Percentiles rank a stretch among this genome's conserved stretches.
Evolutionary conservation across 2,113 vertebrate genomes (phyloP).

Genomic region (Psilopsiagon aymara): DNA sequence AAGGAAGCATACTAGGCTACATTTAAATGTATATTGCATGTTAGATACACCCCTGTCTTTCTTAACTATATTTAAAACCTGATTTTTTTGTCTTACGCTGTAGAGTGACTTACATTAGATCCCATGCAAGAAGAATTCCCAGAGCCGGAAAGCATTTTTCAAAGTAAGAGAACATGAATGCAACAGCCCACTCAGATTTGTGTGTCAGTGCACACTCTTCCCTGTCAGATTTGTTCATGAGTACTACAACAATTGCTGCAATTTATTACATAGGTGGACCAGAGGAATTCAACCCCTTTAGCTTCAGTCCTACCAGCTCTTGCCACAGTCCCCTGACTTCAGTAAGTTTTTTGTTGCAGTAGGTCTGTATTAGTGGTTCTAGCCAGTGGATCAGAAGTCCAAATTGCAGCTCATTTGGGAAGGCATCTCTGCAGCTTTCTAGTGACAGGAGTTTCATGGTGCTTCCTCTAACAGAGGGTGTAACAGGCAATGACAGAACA

Average conservation of each 20-base stretch:
- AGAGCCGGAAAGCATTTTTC: not conserved
- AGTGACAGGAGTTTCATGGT: accelerated
- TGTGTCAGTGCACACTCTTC: not conserved
- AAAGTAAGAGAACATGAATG: not conserved
- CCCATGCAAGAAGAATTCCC: not conserved
- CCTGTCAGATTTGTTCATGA: not conserved
- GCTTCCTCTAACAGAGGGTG: not conserved
- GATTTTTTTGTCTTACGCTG: not conserved
- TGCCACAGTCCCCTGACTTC: not conserved
- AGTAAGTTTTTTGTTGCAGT: not conserved
- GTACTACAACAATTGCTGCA: not conserved
- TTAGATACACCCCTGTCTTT: not conserved
- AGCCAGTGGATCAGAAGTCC: not conserved
- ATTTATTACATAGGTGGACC: not conserved
- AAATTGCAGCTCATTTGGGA: not conserved
- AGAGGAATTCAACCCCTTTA: not conserved
- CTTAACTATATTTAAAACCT: not conserved
- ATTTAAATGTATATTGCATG: not conserved
- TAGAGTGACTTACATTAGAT: not conserved
- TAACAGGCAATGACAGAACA: not conserved
- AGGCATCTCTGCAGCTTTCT: not conserved
- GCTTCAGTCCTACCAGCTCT: not conserved
- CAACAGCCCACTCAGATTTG: not conserved
- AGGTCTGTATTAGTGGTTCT: not conserved
- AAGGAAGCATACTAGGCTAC: not conserved